These are phyloP conservation scores for Neodiprion virginianus DNA, from an alignment of 1,140 invertebrate species.

Conservation along the genomic window DNA sequence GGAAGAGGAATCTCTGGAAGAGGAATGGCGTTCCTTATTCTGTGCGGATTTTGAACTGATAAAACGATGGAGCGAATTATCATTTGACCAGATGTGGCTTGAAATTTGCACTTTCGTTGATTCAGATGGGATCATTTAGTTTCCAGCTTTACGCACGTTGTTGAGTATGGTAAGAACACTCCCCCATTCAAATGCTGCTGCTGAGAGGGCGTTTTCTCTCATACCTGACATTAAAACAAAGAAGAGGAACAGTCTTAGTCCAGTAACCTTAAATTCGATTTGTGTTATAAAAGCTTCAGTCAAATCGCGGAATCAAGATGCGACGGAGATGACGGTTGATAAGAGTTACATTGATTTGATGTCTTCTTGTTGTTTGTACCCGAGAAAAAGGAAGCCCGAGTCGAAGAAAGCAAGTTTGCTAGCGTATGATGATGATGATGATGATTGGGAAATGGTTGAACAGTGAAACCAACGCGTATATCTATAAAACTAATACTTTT, in stretches of 20 bases:
- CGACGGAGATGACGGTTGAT: background rate
- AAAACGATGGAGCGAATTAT: constrained; percentile 14
- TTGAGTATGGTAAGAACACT: constrained; percentile 18
- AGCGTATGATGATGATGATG: background rate
- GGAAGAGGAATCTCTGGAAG: background rate
- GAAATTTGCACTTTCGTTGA: constrained; percentile 10
- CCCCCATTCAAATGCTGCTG: constrained; percentile 29
- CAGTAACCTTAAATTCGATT: constrained; percentile 21
- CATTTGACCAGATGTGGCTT: constrained; percentile 21
- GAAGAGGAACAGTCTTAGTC: constrained; percentile 23
- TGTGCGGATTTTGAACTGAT: background rate
- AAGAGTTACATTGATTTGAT: background rate
- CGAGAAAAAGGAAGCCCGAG: background rate
- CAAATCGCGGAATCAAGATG: constrained; percentile 11
- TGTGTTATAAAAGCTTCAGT: constrained; percentile 22
- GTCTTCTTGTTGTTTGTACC: constrained; percentile 11
- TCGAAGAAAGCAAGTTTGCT: constrained; percentile 9
- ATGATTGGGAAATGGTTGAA: constrained; percentile 13
- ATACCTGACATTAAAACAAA: constrained; percentile 22
- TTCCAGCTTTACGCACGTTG: constrained; percentile 3
- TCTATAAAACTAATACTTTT: too few species aligned
- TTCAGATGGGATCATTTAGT: constrained; percentile 12
- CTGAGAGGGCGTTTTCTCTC: constrained; percentile 27
- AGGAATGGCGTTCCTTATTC: constrained; percentile 16
- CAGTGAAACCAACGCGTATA: background rate